Conservation (phyloP, 2,888 invertebrate genomes). For the Biston betularia region DNA sequence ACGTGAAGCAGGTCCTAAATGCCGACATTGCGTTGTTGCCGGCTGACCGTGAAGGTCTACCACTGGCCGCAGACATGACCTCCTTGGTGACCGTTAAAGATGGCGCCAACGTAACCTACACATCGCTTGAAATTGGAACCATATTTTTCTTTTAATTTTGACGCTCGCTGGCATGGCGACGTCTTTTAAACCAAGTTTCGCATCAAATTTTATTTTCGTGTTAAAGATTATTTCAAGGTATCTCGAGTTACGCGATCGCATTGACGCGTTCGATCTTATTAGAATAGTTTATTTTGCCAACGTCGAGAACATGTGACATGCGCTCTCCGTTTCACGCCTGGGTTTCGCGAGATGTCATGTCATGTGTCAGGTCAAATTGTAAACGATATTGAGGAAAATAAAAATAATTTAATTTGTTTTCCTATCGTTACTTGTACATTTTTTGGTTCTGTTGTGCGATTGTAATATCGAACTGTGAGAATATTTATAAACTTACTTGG, state of each 20-base stretch:
- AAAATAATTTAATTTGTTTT: constrained; percentile 9
- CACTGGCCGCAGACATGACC: constrained; percentile 31
- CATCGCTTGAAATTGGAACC: constrained; percentile 37
- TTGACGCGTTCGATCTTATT: constrained; percentile 26
- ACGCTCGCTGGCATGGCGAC: neutral
- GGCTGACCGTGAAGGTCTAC: constrained; percentile 29
- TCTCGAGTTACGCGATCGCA: constrained; percentile 12
- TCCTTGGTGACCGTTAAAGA: constrained; percentile 28
- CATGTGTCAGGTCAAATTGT: constrained; percentile 31
- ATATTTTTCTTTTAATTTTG: constrained; percentile 23
- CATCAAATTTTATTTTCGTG: constrained; percentile 26
- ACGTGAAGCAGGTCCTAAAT: constrained; percentile 21
- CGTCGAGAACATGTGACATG: constrained; percentile 32
- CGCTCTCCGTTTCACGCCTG: constrained; percentile 23
- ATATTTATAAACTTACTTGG: neutral
- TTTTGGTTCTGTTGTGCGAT: neutral
- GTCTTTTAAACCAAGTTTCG: constrained; percentile 1
- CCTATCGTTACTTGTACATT: neutral
- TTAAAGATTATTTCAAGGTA: constrained; percentile 14
- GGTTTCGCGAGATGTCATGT: constrained; percentile 30
- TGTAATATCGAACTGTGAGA: neutral
- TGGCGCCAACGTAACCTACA: constrained; percentile 29
- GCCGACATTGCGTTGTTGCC: constrained; percentile 22
- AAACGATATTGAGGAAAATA: constrained; percentile 28
- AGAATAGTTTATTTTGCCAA: constrained; percentile 37